phyloP scores from a whole-genome alignment of 2,888 invertebrate species.

The Cheilosia pagana region DNA sequence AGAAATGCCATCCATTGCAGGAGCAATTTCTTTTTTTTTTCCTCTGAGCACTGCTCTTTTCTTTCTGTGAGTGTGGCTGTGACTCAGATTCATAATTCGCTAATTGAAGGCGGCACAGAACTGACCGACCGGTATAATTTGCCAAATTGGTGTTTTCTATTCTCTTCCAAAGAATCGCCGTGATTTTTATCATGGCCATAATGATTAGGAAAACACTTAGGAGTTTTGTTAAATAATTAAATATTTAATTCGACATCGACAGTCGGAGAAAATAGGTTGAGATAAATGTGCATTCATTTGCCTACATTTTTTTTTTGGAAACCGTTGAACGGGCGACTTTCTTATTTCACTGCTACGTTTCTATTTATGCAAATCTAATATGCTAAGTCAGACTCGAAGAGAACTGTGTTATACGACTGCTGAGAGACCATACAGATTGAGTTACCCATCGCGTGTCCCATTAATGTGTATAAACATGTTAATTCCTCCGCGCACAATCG shows the following conservation, averaged over 20 bases:
- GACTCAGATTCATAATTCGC: slow-evolving; percentile 60
- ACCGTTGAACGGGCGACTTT: slow-evolving; percentile 64
- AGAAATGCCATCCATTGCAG: slow-evolving; percentile 25
- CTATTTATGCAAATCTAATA: slow-evolving; percentile 48
- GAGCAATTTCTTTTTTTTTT: slow-evolving; percentile 41
- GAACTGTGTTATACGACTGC: slow-evolving; percentile 47
- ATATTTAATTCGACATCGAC: background rate
- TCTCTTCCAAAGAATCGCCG: slow-evolving; percentile 21
- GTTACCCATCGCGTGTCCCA: slow-evolving; percentile 36
- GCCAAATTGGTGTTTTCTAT: slow-evolving; percentile 61
- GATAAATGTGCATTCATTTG: slow-evolving; percentile 59
- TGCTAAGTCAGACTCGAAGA: slow-evolving; percentile 22
- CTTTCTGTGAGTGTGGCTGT: slow-evolving; percentile 24
- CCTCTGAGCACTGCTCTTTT: slow-evolving; percentile 12
- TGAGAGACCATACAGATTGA: slow-evolving; percentile 11
- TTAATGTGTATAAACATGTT: slow-evolving; percentile 60
- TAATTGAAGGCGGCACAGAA: slow-evolving; percentile 34
- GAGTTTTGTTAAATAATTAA: slow-evolving; percentile 34
- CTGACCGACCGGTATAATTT: slow-evolving; percentile 30
- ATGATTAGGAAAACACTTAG: slow-evolving; percentile 45
- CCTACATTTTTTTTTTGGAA: slow-evolving; percentile 38
- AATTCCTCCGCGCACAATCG: slow-evolving; percentile 42
- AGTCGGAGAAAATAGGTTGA: slow-evolving; percentile 27
- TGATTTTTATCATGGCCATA: slow-evolving; percentile 26
- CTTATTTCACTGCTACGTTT: slow-evolving; percentile 43